phyloP scores from a whole-genome alignment of 2,888 invertebrate genomes.

The Sinhomidia bicolor region DNA sequence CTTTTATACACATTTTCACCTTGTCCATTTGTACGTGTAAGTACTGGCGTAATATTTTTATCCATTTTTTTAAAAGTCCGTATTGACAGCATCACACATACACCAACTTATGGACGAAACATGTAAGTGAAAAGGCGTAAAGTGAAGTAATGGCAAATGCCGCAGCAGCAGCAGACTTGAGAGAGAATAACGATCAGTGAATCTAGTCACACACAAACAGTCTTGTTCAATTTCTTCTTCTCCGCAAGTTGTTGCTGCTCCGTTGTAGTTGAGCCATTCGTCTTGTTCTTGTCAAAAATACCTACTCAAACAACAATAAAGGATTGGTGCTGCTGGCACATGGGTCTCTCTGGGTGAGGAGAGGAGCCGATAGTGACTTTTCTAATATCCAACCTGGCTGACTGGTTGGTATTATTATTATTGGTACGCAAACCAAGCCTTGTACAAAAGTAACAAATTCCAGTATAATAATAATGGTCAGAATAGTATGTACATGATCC shows the following conservation, averaged over 20 bases:
- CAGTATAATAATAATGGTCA: too few relatives aligned
- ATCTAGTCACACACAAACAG: slow-evolving; percentile 23
- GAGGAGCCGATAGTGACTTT: too few relatives aligned
- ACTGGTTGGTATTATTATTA: too few relatives aligned
- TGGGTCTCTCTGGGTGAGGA: not conserved
- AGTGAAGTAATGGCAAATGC: too few relatives aligned
- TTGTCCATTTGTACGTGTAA: not conserved
- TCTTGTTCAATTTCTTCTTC: not conserved
- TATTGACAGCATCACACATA: slow-evolving; percentile 13
- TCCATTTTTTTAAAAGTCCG: slow-evolving; percentile 20
- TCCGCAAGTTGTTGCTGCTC: not conserved
- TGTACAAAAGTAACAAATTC: too few relatives aligned
- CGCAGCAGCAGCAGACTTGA: too few relatives aligned
- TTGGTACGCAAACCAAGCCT: too few relatives aligned
- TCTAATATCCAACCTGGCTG: too few relatives aligned
- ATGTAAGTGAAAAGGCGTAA: slow-evolving; percentile 31
- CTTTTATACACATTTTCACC: not conserved
- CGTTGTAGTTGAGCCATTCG: not conserved
- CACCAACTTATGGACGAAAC: not conserved
- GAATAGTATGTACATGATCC: too few relatives aligned
- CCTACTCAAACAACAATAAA: not conserved
- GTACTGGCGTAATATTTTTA: not conserved
- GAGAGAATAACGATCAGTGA: slow-evolving; percentile 1
- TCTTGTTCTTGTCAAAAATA: slow-evolving; percentile 14
- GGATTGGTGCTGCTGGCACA: not conserved